Evolutionary conservation across 2,797 vertebrate genomes (phyloP), one percentile per base, ranked within the genome.

Genomic region (Malurus leucopterus): DNA sequence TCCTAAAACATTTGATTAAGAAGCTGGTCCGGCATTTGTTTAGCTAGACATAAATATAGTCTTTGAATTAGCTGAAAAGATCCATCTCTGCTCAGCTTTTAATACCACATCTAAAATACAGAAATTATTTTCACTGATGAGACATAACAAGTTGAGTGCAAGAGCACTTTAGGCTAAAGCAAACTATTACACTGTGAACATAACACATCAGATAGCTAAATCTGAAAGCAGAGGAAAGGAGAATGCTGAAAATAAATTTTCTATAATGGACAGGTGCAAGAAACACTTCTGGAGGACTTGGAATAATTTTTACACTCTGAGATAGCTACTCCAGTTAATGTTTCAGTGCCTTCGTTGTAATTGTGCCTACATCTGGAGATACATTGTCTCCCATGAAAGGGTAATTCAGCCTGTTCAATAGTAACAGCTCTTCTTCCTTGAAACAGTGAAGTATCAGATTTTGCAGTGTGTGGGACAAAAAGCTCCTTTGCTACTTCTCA

Each of bases 401-500:
- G 34, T 88, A 80, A 80, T 91, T 73, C 51, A 95, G 77, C 27
- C 64, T 87, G 41, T 90, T 88, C 54, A 85, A 50, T 75, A 90
- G 62, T 82, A 91, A 43, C 73, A 75, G 38, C 69, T 92, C 93
- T 89, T 89, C 93, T 79, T 82, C 74, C 61, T 93, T 51, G 50
- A 91, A 90, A 96, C 91, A 96, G 84, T 90, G 54, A 86, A 77
- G 65, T 91, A 67, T 93, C 89, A 84, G 82, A 94, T 93, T 94
- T 92, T 88, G 47, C 58, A 63, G 65, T 15, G 8, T 88, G 41
- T 26, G 30, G 83, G 63, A 96, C 92, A 85, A 93, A 94, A 94
- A 78, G 34, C 36, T 87, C 50, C 55, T 88, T 90, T 85, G 41
- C 67, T 90, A 1, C 29, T 24, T 88, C 90, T 93, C 55, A 83